Evolutionary conservation across 2,113 vertebrate genomes (phyloP), one percentile per base, ranked within the genome.

Genomic region (Hemiprocne comata): DNA sequence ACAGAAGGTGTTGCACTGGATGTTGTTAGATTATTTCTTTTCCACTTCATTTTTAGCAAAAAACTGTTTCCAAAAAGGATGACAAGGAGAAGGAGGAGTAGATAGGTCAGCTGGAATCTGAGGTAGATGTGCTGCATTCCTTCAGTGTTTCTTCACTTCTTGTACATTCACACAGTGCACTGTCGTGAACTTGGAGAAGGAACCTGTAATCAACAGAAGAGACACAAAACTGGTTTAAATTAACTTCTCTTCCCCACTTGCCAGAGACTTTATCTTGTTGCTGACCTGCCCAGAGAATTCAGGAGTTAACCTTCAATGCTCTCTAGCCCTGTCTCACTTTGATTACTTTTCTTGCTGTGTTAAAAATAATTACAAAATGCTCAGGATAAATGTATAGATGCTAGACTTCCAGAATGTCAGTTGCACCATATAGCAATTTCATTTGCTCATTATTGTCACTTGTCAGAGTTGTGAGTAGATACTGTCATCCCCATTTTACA

Each of bases 21-120:
- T 90, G 33, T 51, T 82, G 46, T 78, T 94, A 64, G 29, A 28
- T 69, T 89, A 62, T 83, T 91, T 40, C 20, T 79, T 85, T 65
- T 93, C 42, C n/a, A 29, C 81, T 94, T 85, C 10, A 19, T 66
- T 95, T 95, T 91, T 79, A 79, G 44, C 17, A 85, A 93, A 78
- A 88, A 50, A 3, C 25, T 2, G 8, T 78, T 91, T 91, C 31
- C 62, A 64, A 19, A 61, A 73, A 67, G 38, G 16, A 28, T 65
- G 58, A 55, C 26, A 19, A 36, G 46, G 66, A 85, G 44, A 83
- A 72, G 65, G 25, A 78, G 23, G 33, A 77, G 9, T 62, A 90
- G 42, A 25, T 26, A 61, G 42, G 53, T 55, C 60, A 87, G 82
- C 36, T 83, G 75, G 60, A 77, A 77, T 88, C 44, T 36, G 75